Evolutionary conservation across 2,797 vertebrate genomes (phyloP).

Genomic region (Dryobates pubescens): DNA sequence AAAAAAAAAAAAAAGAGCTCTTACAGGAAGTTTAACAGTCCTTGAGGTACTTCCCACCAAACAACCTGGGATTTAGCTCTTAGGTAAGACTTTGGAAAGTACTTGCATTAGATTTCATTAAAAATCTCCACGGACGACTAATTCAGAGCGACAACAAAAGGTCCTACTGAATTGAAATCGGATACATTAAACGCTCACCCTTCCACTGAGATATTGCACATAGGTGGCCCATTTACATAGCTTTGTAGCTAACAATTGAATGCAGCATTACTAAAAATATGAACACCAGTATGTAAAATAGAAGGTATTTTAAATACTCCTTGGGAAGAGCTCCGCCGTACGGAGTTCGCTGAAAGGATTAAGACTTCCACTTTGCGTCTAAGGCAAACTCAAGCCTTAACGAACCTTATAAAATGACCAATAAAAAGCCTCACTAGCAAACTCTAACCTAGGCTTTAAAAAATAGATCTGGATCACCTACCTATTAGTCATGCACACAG

Average conservation of each 20-base stretch:
- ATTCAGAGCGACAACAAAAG: constrained; percentile 69
- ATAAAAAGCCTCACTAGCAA: constrained; percentile 73
- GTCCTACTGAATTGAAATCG: constrained; percentile 65
- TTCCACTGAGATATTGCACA: constrained; percentile 80
- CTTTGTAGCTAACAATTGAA: constrained; percentile 76
- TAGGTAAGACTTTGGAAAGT: constrained; percentile 43
- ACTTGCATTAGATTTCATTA: constrained; percentile 65
- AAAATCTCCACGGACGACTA: constrained; percentile 55
- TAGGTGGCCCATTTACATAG: constrained; percentile 76
- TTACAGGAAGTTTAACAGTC: constrained; percentile 56
- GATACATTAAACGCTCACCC: constrained; percentile 71
- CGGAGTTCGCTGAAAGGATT: constrained; percentile 71
- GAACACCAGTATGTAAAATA: constrained; percentile 75
- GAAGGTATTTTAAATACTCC: constrained; percentile 73
- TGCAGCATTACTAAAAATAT: constrained; percentile 74
- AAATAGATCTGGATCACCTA: constrained; percentile 74
- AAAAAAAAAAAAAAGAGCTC: constrained; percentile 39
- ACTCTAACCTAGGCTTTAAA: constrained; percentile 66
- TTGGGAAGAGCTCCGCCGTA: constrained; percentile 70
- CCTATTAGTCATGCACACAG: constrained; percentile 77
- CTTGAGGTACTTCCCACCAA: constrained; percentile 54
- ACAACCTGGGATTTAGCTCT: constrained; percentile 40
- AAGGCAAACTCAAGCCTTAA: constrained; percentile 73
- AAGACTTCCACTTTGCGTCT: constrained; percentile 59
- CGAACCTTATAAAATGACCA: constrained; percentile 75